phyloP scores from a whole-genome alignment of 2,797 vertebrate genomes.

The Smutsia gigantea region DNA sequence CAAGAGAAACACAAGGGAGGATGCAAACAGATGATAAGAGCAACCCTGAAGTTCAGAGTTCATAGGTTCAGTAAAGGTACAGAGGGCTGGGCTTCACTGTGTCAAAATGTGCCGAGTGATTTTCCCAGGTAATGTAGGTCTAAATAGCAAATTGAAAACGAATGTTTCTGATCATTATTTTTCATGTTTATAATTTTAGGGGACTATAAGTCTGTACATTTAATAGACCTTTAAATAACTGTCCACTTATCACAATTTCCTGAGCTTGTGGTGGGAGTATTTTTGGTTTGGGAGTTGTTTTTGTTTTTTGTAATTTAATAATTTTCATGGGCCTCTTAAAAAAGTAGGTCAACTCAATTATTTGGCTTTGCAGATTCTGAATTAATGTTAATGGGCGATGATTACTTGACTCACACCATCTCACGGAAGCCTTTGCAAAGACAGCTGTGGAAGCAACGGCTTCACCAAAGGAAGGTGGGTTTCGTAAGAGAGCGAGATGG shows the following conservation, averaged over 20 bases:
- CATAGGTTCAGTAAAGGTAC: neutral
- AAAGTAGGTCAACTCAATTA: neutral
- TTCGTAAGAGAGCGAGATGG: neutral
- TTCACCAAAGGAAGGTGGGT: neutral
- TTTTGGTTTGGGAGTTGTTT: neutral
- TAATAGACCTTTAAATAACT: slow-evolving; percentile 43
- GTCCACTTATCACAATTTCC: neutral
- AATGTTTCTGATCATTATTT: neutral
- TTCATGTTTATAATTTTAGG: neutral
- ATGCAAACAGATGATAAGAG: neutral
- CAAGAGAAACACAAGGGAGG: neutral
- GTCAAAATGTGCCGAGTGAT: neutral
- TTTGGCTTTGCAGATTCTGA: neutral
- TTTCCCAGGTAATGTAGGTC: neutral
- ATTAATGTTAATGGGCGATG: neutral
- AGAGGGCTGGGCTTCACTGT: neutral
- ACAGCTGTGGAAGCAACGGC: neutral
- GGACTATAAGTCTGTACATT: neutral
- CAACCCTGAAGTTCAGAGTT: neutral
- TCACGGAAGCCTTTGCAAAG: neutral
- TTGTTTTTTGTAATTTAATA: neutral
- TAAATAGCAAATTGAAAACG: neutral
- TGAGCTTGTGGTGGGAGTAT: neutral
- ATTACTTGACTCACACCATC: neutral
- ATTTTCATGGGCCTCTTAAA: neutral